Percentiles rank a stretch among this genome's conserved stretches.
Evolutionary conservation across 1,140 invertebrate species (phyloP).

Genomic region (Bombus polaris): DNA sequence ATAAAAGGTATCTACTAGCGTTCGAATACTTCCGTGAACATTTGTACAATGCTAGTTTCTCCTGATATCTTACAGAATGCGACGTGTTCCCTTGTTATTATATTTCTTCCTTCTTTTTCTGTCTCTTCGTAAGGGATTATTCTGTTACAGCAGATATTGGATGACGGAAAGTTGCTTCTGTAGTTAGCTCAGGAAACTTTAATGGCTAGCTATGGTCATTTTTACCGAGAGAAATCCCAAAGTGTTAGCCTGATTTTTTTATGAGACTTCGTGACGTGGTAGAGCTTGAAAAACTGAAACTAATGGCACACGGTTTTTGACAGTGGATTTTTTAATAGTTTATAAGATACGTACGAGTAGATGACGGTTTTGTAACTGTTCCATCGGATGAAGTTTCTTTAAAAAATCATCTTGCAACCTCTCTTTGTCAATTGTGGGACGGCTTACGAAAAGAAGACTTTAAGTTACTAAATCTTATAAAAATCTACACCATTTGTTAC

Average conservation of each 20-base stretch:
- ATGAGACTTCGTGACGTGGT: neutral
- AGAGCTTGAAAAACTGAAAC: neutral
- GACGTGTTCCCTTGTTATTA: neutral
- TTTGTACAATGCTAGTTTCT: slow-evolving; percentile 25
- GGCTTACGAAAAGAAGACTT: too few relatives aligned
- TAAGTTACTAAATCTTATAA: too few relatives aligned
- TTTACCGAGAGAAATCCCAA: neutral
- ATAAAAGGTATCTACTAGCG: neutral
- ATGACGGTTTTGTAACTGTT: neutral
- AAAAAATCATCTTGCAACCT: neutral
- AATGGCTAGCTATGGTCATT: neutral
- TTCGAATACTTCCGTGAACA: too few relatives aligned
- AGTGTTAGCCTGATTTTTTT: neutral
- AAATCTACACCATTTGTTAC: too few relatives aligned
- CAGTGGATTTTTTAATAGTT: neutral
- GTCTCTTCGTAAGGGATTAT: neutral
- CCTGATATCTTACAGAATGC: neutral
- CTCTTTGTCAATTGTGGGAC: neutral
- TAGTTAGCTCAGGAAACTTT: neutral
- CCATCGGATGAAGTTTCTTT: neutral
- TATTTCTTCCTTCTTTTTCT: neutral
- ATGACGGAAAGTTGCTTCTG: neutral
- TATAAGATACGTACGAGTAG: neutral
- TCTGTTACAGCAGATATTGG: too few relatives aligned
- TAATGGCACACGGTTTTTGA: neutral